A percentile compares a stretch with the other conserved stretches of the same genome.
Evolutionary conservation across 1,140 invertebrate species (phyloP).

Genomic region (Diabrotica virgifera): DNA sequence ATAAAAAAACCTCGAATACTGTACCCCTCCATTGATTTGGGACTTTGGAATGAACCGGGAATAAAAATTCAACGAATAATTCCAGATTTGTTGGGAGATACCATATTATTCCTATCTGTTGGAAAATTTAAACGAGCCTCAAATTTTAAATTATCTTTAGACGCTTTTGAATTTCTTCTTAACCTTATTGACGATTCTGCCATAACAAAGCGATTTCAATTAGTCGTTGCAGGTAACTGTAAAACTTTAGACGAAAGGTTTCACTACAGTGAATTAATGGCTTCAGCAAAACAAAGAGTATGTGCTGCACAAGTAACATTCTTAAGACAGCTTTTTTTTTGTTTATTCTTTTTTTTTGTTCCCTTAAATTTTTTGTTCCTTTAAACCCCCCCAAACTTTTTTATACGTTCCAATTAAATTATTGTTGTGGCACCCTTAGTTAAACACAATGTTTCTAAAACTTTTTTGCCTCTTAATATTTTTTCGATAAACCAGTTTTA

Average conservation of each 20-base stretch:
- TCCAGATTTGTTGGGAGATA: conserved; percentile 38
- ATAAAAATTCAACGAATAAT: conserved; percentile 39
- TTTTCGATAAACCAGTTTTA: no score
- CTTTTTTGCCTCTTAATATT: no score
- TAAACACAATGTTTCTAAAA: no score
- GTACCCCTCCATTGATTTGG: conserved; percentile 38
- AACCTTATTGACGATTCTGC: conserved; percentile 27
- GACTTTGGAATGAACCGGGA: conserved; percentile 35
- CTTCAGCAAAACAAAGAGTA: conserved; percentile 30
- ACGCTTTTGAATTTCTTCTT: conserved; percentile 38
- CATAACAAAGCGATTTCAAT: conserved; percentile 32
- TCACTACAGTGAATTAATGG: conserved; percentile 38
- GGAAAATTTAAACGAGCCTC: conserved; percentile 37
- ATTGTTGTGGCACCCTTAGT: no score
- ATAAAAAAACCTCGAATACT: conserved; percentile 29
- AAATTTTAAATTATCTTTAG: conserved; percentile 40
- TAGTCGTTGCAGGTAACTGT: conserved; percentile 41
- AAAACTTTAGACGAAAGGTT: conserved; percentile 29
- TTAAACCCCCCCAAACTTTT: no score
- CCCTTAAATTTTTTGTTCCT: no score
- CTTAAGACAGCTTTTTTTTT: conserved; percentile 36
- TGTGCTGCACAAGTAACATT: conserved; percentile 41
- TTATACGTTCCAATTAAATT: no score
- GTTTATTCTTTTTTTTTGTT: no score
- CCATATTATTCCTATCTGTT: conserved; percentile 38